These are phyloP conservation scores for Echinarachnius parma DNA, from an alignment of 53 echinoderm and acorn worm genomes.

Conservation along the genomic window DNA sequence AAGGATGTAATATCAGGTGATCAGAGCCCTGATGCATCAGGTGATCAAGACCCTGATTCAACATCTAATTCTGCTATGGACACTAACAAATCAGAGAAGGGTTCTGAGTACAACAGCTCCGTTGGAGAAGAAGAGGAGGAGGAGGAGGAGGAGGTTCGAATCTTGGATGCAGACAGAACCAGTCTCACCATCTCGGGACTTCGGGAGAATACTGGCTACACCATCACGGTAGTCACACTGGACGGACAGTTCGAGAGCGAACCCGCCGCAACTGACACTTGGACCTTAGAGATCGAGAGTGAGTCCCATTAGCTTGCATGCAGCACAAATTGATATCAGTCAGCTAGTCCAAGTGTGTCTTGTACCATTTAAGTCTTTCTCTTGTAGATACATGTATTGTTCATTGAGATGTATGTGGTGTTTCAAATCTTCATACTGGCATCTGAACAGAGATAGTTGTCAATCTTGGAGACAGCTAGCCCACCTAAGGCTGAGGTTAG, in stretches of 20 bases:
- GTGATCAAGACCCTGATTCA: constrained; percentile 5
- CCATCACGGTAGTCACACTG: constrained; percentile 38
- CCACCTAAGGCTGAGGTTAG: too few relatives aligned
- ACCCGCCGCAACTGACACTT: not conserved
- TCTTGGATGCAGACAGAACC: constrained; percentile 48
- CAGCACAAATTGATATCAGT: not conserved
- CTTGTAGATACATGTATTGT: not conserved
- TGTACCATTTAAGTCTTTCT: too few relatives aligned
- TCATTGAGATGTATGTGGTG: too few relatives aligned
- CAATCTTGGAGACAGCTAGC: too few relatives aligned
- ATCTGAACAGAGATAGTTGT: too few relatives aligned
- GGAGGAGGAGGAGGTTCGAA: constrained; percentile 28
- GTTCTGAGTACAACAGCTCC: not conserved
- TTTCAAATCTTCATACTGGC: too few relatives aligned
- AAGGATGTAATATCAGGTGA: too few relatives aligned
- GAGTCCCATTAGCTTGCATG: constrained; percentile 35
- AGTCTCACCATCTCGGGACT: constrained; percentile 39
- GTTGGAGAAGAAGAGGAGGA: not conserved
- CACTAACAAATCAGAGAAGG: constrained; percentile 15
- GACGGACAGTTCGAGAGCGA: constrained; percentile 41
- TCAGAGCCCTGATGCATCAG: not conserved
- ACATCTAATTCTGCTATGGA: not conserved
- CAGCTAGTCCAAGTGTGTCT: too few relatives aligned
- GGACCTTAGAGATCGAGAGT: constrained; percentile 49
- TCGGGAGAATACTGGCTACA: constrained; percentile 23